phyloP scores from a whole-genome alignment of 2,888 invertebrate species.

The Dryadula phaetusa region DNA sequence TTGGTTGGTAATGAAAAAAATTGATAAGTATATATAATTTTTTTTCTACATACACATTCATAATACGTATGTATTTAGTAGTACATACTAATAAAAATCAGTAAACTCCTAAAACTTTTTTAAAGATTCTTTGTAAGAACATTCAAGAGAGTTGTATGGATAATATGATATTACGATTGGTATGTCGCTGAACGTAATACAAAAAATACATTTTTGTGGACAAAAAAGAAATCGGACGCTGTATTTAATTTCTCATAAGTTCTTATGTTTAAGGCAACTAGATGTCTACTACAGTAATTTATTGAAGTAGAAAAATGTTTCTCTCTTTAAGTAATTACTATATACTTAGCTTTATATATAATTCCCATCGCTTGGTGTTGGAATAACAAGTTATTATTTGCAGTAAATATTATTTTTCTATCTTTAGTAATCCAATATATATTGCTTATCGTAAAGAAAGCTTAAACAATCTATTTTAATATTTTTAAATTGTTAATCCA shows the following conservation, averaged over 20 bases:
- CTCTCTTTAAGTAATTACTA: neutral
- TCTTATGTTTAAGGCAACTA: neutral
- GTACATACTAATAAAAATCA: too few relatives aligned
- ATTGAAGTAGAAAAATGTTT: conserved; percentile 1
- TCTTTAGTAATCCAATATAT: neutral
- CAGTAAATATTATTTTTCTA: neutral
- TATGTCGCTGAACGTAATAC: neutral
- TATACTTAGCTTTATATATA: neutral
- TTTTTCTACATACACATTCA: too few relatives aligned
- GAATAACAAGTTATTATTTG: neutral
- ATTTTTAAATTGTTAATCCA: too few relatives aligned
- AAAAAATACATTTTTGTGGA: neutral
- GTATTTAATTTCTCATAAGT: neutral
- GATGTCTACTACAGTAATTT: conserved; percentile 5
- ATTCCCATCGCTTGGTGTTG: neutral
- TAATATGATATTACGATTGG: too few relatives aligned
- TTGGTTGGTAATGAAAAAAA: too few relatives aligned
- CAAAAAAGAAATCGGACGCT: neutral
- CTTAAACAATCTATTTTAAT: too few relatives aligned
- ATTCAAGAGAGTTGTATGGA: too few relatives aligned
- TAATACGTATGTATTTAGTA: too few relatives aligned
- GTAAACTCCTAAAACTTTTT: too few relatives aligned
- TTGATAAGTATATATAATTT: too few relatives aligned
- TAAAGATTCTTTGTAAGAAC: too few relatives aligned
- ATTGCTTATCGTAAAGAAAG: neutral